Percentiles rank a stretch among this genome's conserved stretches.
Evolutionary conservation across 1,140 invertebrate species (phyloP).

Genomic region (Bombus balteatus): DNA sequence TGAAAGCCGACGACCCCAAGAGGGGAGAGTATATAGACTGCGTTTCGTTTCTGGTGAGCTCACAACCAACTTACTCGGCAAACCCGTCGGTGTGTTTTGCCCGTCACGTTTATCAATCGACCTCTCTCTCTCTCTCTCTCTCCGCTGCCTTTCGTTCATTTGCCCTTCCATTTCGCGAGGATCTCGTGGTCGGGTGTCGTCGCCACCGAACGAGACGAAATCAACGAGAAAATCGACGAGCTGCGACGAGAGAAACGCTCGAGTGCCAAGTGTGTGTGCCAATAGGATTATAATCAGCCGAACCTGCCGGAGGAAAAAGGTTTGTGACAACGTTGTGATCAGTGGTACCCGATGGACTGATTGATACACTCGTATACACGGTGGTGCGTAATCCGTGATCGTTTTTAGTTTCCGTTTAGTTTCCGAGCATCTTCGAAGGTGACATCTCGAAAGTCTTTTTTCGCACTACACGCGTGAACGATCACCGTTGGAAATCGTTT

Average conservation of each 20-base stretch:
- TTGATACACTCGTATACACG: too few relatives aligned
- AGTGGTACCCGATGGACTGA: slow-evolving; percentile 35
- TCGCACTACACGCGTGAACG: background rate
- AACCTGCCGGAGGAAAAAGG: slow-evolving; percentile 59
- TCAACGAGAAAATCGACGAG: background rate
- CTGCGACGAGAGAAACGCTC: slow-evolving; percentile 40
- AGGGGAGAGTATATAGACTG: slow-evolving; percentile 82
- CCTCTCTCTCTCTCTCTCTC: too few relatives aligned
- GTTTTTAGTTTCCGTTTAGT: too few relatives aligned
- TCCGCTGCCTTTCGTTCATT: slow-evolving; percentile 34
- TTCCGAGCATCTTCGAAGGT: background rate
- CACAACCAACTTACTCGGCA: slow-evolving; percentile 78
- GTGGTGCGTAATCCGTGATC: too few relatives aligned
- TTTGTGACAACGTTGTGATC: slow-evolving; percentile 72
- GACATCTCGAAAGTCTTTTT: background rate
- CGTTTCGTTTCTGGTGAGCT: slow-evolving; percentile 77
- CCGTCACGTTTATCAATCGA: slow-evolving; percentile 40
- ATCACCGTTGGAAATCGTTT: background rate
- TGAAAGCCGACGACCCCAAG: slow-evolving; percentile 73
- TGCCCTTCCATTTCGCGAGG: slow-evolving; percentile 35
- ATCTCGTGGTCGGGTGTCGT: background rate
- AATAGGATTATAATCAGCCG: slow-evolving; percentile 74
- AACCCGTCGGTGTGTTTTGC: slow-evolving; percentile 65
- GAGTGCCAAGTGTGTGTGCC: slow-evolving; percentile 81
- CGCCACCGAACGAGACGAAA: too few relatives aligned